Conservation (phyloP, 2,113 vertebrate species). For the Sylvicapra grimmia region DNA sequence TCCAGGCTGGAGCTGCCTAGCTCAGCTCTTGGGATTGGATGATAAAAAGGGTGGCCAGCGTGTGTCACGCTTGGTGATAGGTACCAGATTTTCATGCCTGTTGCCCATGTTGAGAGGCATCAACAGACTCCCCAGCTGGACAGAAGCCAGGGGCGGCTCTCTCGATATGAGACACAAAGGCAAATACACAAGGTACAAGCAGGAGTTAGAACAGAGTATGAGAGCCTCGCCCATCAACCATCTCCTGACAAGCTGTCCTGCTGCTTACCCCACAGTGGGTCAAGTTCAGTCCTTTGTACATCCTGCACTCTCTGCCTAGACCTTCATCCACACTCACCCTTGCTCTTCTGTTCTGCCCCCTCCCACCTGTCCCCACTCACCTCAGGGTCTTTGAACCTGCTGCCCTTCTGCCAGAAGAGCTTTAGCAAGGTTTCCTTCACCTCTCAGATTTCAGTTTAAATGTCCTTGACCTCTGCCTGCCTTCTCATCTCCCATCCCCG, state of each 20-base stretch:
- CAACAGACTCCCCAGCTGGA: not conserved
- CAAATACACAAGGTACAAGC: not conserved
- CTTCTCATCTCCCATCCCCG: not conserved
- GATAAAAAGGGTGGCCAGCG: not conserved
- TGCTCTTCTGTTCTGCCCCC: not conserved
- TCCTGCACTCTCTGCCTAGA: not conserved
- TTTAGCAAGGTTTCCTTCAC: not conserved
- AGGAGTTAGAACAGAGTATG: not conserved
- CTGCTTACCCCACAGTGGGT: not conserved
- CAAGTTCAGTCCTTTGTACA: not conserved
- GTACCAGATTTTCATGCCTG: not conserved
- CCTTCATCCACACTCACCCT: not conserved
- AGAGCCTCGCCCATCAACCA: not conserved
- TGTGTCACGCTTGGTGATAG: fast-evolving
- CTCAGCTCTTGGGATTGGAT: not conserved
- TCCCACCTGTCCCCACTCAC: not conserved
- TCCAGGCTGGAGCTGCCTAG: not conserved
- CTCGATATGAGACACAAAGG: not conserved
- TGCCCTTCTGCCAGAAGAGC: not conserved
- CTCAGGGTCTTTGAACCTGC: not conserved
- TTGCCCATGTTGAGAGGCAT: not conserved
- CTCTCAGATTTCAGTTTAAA: not conserved
- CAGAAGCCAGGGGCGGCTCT: not conserved
- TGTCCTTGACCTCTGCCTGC: not conserved
- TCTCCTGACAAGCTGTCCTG: not conserved